phyloP scores from a whole-genome alignment of 2,888 invertebrate genomes.

The Tetanocera ferruginea region DNA sequence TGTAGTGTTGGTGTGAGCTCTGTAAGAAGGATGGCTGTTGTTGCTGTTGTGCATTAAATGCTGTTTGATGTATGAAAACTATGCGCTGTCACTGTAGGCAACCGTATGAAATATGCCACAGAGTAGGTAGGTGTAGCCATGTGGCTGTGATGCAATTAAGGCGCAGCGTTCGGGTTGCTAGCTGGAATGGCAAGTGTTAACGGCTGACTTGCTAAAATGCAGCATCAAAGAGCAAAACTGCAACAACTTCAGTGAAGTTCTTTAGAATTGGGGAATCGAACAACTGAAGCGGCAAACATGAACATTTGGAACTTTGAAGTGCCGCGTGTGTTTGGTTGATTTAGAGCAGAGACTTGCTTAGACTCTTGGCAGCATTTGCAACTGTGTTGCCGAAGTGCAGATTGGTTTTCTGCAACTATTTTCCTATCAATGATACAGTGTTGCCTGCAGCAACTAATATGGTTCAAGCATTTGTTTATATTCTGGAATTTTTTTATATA shows the following conservation, averaged over 20 bases:
- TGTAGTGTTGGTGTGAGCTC: background rate
- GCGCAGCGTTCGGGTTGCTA: background rate
- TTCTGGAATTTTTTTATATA: background rate
- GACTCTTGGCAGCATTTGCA: background rate
- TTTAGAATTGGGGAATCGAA: background rate
- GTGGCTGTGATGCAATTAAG: background rate
- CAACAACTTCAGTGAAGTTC: background rate
- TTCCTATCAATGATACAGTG: background rate
- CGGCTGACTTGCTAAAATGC: background rate
- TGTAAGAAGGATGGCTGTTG: background rate
- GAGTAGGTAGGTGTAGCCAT: background rate
- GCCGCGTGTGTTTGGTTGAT: background rate
- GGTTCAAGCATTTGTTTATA: background rate
- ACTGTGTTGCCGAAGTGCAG: background rate
- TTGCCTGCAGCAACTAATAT: background rate
- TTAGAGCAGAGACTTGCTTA: background rate
- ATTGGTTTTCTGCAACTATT: background rate
- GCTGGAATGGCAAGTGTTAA: background rate
- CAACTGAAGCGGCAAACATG: constrained; percentile 17
- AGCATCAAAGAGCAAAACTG: background rate
- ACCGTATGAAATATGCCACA: background rate
- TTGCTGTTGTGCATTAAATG: constrained; percentile 19
- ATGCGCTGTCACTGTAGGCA: background rate
- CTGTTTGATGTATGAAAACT: constrained; percentile 24
- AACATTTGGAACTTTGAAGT: background rate